Evolutionary conservation across 2,888 invertebrate genomes (phyloP).

Genomic region (Sinohyriopsis cumingii): DNA sequence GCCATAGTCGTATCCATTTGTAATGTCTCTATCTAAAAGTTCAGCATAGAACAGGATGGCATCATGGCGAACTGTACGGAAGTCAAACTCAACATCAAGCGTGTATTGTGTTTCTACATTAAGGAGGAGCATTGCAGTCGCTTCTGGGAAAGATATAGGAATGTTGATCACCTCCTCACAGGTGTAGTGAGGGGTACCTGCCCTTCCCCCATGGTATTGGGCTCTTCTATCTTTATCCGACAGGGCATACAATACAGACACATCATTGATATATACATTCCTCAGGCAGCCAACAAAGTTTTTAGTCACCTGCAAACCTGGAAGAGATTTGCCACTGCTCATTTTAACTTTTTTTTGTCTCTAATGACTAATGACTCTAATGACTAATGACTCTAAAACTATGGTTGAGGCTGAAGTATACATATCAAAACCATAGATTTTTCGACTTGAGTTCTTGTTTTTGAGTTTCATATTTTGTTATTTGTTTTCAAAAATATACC

Average conservation of each 20-base stretch:
- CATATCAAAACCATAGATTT: no score
- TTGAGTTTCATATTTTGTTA: no score
- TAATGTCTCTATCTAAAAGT: conserved; percentile 40
- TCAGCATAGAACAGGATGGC: conserved; percentile 55
- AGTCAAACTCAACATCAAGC: conserved; percentile 57
- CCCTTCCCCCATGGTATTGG: conserved; percentile 48
- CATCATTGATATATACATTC: conserved; percentile 93
- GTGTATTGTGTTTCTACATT: conserved; percentile 27
- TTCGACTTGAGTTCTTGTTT: no score
- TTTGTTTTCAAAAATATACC: no score
- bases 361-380: no score
- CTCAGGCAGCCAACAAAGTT: conserved; percentile 92
- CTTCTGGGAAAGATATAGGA: conserved; percentile 58
- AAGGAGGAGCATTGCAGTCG: conserved; percentile 48
- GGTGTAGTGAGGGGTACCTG: conserved; percentile 36
- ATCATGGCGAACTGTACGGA: conserved; percentile 52
- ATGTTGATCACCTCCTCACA: conserved; percentile 58
- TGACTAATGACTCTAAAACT: no score
- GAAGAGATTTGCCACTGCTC: conserved; percentile 15
- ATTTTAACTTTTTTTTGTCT: background rate
- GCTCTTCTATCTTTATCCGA: conserved; percentile 27
- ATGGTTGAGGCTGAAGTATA: no score
- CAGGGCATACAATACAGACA: conserved; percentile 90
- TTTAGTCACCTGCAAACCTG: conserved; percentile 84
- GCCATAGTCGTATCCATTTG: conserved; percentile 48